Base-by-base conservation (phyloP, 2,797 vertebrate genomes). In the Gallinago nigripennis region DNA sequence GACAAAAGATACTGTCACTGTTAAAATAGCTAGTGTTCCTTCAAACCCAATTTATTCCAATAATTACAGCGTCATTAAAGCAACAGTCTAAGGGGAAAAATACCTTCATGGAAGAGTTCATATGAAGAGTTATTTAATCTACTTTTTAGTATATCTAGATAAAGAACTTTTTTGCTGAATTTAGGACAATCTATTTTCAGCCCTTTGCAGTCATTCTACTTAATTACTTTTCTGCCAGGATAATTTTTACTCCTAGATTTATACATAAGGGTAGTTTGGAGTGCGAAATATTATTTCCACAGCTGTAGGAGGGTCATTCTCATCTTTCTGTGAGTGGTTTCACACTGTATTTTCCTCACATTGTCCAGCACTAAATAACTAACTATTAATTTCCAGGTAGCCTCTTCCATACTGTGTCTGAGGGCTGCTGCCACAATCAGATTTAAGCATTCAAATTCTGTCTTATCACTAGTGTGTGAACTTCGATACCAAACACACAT, bases 51-150 rank as follows among this genome's bases (percentile, higher is more conserved):
- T 82, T 82, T 60, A 77, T 86, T 92, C 43, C 31, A 83, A 35
- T 94, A 96, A 94, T 96, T 91, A 88, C 54, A 85, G 20, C 61
- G 68, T 90, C 83, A 94, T 92, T 92, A 94, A 93, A 94, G 45
- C 63, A 87, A 65, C 51, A 75, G 60, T 90, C 90, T 88, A 85
- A 90, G 73, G 60, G 68, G 66, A 78, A 75, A 92, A 93, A 92
- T 53, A 86, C 73, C 61, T 88, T 88, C 19, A 27, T 68, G 48
- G 51, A 92, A 68, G n/a, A 57, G 77, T 86, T 95, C 57, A 56
- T 60, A 21, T 54, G 83, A 71, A 76, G 53, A 90, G 68, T 94
- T 84, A 95, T 88, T 96, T 95, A 93, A 93, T 90, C 53, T 90
- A 6, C 46, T 86, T 94, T 92, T 94, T 73, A 78, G 33, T 85